Percentiles rank a stretch among this genome's conserved stretches.
Evolutionary conservation across 2,888 invertebrate species (phyloP).

Genomic region (Drosophila diplacantha): DNA sequence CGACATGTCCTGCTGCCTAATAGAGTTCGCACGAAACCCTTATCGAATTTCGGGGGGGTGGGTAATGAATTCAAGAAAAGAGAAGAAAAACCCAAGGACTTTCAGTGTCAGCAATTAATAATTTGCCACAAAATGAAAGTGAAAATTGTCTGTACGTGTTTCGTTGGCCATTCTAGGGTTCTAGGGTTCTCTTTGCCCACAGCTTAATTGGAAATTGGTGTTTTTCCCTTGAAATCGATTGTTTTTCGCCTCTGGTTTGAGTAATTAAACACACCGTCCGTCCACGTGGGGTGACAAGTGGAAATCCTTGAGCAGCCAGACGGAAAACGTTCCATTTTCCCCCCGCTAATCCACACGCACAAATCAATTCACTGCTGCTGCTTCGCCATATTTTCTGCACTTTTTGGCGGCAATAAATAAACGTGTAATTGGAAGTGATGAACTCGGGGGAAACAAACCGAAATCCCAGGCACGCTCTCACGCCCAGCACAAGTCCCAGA

Average conservation of each 20-base stretch:
- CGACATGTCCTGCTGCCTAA: conserved; percentile 17
- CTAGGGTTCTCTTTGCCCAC: conserved; percentile 25
- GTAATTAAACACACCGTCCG: conserved; percentile 65
- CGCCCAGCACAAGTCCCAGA: conserved; percentile 28
- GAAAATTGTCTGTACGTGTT: conserved; percentile 66
- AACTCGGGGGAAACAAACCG: conserved; percentile 39
- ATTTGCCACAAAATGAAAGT: conserved; percentile 35
- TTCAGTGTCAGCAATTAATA: conserved; percentile 45
- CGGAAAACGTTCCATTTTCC: background rate
- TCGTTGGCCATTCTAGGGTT: conserved; percentile 11
- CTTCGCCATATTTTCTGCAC: conserved; percentile 14
- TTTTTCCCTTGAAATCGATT: conserved; percentile 59
- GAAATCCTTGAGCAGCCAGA: conserved; percentile 1
- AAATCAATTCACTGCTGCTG: conserved; percentile 64
- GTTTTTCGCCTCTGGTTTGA: conserved; percentile 45
- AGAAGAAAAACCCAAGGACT: conserved; percentile 5
- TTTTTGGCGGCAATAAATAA: conserved; percentile 63
- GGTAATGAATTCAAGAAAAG: conserved; percentile 59
- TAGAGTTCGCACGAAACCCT: conserved; percentile 26
- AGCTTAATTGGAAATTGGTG: conserved; percentile 57
- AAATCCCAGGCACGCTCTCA: conserved; percentile 21
- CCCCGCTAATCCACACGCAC: conserved; percentile 42
- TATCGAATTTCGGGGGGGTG: conserved; percentile 46
- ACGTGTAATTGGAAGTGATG: conserved; percentile 71
- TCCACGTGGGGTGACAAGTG: conserved; percentile 26